Evolutionary conservation across 1,140 invertebrate genomes (phyloP).

Genomic region (Drosophila sp.): DNA sequence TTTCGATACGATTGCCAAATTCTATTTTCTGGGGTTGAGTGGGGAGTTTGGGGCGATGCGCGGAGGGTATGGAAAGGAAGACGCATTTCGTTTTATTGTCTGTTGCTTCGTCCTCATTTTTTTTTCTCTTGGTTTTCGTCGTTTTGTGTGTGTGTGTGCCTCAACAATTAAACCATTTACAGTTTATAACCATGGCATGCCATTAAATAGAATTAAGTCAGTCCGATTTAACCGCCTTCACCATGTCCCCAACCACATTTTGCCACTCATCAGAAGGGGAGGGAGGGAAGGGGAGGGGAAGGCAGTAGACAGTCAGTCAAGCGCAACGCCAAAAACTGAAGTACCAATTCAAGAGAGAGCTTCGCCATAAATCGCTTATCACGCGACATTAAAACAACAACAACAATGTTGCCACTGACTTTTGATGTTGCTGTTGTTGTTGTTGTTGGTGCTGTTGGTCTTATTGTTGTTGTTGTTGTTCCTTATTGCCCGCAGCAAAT

Average conservation of each 20-base stretch:
- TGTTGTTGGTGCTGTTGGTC: constrained; percentile 26
- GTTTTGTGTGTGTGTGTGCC: constrained; percentile 28
- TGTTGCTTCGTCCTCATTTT: constrained; percentile 27
- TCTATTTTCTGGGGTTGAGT: neutral
- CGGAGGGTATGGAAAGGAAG: constrained; percentile 22
- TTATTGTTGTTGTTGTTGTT: constrained; percentile 23
- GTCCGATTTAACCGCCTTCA: constrained; percentile 24
- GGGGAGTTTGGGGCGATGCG: neutral
- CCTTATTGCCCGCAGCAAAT: constrained; percentile 72
- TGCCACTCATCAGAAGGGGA: neutral
- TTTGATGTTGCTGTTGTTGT: constrained; percentile 48
- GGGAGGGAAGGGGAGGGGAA: neutral
- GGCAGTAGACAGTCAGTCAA: constrained; percentile 57
- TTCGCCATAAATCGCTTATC: constrained; percentile 79
- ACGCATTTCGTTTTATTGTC: constrained; percentile 48
- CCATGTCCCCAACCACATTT: constrained; percentile 13
- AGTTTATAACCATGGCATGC: constrained; percentile 76
- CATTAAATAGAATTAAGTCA: constrained; percentile 80
- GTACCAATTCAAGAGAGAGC: constrained; percentile 74
- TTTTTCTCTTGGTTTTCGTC: constrained; percentile 28
- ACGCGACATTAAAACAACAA: constrained; percentile 80
- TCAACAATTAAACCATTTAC: constrained; percentile 77
- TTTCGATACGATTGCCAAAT: constrained; percentile 6
- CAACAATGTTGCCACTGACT: constrained; percentile 59
- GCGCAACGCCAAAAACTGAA: constrained; percentile 70